These are phyloP conservation scores for Eurystomus glaucurus DNA, from an alignment of 2,797 vertebrate species.

Conservation along the genomic window DNA sequence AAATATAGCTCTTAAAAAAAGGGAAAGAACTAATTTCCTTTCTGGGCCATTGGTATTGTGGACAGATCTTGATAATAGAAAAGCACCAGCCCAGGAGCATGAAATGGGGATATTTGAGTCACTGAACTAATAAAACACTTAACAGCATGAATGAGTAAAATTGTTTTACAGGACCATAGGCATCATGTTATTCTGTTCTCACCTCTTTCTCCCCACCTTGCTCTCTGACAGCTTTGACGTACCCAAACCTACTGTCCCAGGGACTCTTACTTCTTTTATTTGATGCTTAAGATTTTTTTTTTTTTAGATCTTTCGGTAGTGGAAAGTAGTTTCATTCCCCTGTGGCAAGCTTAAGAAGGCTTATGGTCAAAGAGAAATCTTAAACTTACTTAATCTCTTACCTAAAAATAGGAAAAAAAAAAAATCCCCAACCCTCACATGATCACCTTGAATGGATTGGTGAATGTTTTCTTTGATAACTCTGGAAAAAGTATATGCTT, in stretches of 20 bases:
- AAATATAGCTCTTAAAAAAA: constrained; percentile 65
- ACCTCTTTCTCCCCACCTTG: not conserved
- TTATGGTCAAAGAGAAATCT: not conserved
- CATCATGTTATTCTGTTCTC: not conserved
- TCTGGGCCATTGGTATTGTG: constrained; percentile 47
- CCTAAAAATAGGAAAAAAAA: not conserved
- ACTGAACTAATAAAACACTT: constrained; percentile 29
- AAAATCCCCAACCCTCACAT: not conserved
- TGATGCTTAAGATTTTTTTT: not conserved
- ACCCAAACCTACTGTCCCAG: not conserved
- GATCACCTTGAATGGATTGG: not conserved
- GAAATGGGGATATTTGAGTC: constrained; percentile 18
- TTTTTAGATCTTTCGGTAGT: not conserved
- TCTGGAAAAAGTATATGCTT: not conserved
- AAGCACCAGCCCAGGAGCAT: not conserved
- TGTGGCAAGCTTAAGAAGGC: not conserved
- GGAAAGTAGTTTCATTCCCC: not conserved
- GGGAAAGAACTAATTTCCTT: constrained; percentile 71
- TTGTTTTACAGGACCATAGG: constrained; percentile 8
- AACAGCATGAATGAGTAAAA: constrained; percentile 19
- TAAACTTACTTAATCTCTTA: not conserved
- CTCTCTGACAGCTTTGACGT: not conserved
- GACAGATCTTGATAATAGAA: constrained; percentile 54
- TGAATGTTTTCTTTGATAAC: not conserved
- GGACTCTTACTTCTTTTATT: not conserved